Evolutionary conservation across 2,797 vertebrate genomes (phyloP).

Genomic region (Echeneis naucrates): DNA sequence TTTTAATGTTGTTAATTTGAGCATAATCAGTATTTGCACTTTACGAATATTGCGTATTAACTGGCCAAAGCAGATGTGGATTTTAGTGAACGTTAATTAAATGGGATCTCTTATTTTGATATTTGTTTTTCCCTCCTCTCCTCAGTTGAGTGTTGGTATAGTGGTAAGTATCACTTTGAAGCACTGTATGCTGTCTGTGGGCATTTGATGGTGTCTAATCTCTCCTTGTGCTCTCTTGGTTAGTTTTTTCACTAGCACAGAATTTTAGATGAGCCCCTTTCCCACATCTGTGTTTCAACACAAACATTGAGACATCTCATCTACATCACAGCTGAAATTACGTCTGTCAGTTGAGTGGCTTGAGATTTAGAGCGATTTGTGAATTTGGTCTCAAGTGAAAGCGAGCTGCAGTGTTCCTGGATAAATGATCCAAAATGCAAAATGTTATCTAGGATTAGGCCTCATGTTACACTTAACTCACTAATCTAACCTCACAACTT

Average conservation of each 20-base stretch:
- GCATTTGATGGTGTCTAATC: slow-evolving; percentile 51
- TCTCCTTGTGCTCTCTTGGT: slow-evolving; percentile 1
- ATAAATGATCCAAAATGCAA: not conserved
- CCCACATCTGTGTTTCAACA: not conserved
- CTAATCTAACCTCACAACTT: no score
- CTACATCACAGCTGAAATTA: not conserved
- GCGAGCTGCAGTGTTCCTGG: not conserved
- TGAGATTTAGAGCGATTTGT: not conserved
- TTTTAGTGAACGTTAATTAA: not conserved
- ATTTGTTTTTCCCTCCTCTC: slow-evolving; percentile 57
- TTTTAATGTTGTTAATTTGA: not conserved
- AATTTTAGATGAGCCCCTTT: slow-evolving; percentile 42
- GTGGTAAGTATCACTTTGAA: slow-evolving; percentile 70
- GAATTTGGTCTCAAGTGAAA: not conserved
- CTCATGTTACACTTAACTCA: not conserved
- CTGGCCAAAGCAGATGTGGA: not conserved
- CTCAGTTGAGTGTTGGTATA: slow-evolving; percentile 73
- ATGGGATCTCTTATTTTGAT: slow-evolving; percentile 38
- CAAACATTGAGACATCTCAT: not conserved
- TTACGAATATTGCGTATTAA: not conserved
- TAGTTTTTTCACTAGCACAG: slow-evolving; percentile 16
- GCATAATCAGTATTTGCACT: not conserved
- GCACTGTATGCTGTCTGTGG: slow-evolving; percentile 47
- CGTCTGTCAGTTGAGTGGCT: not conserved
- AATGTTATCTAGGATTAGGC: not conserved